Evolutionary conservation across 30 jellyfish, hydroid and myxozoan genomes (phyloP), one percentile per base, ranked within the genome.

Genomic region (Morbakka virulenta): DNA sequence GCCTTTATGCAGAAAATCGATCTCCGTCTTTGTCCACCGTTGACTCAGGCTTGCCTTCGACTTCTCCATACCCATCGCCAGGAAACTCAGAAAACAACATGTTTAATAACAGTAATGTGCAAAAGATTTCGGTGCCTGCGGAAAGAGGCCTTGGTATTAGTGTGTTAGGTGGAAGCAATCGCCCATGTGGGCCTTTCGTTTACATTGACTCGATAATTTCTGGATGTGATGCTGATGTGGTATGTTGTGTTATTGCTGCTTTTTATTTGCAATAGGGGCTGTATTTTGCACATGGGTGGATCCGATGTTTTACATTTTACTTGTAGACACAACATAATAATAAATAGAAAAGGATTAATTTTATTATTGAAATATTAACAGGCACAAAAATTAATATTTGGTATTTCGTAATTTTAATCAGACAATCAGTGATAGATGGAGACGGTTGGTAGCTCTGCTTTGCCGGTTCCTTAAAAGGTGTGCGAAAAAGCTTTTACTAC

Each of bases 31-130:
- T 41, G 17, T 41, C 57, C 9, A 41, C 57, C 9, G 57, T 81
- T 31, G 97, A 89, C 50, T 89, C 97, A 9, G 97, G 97, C 13
- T 52, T 89, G 2, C 95, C 95, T 1, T 52, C 84, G 28, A 80
- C 84, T 61, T 76, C 95, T 9, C 80, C 86, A 17, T 82, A 21
- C 52, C 67, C 89, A 2, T 89, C 97, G 2, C 97, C 95, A 0
- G 97, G 76, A 3, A 30, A 52, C 62, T 27, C 95, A 24, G 93
- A 69, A 49, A 52, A 35, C 57, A 87, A 84, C 17, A 25, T 48
- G 3, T 9, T 52, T 12, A 85, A 68, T n/a, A 25, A 57, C 0
- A 51, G 41, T 32, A 86, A 83, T 0, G 76, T 77, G 23, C 27
- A 67, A 20, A 80, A 67, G 11, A 81, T 76, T n/a, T 77, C 69